Evolutionary conservation across 2,797 vertebrate species (phyloP), one percentile per base, ranked within the genome.

Genomic region (Myotis vivesi): DNA sequence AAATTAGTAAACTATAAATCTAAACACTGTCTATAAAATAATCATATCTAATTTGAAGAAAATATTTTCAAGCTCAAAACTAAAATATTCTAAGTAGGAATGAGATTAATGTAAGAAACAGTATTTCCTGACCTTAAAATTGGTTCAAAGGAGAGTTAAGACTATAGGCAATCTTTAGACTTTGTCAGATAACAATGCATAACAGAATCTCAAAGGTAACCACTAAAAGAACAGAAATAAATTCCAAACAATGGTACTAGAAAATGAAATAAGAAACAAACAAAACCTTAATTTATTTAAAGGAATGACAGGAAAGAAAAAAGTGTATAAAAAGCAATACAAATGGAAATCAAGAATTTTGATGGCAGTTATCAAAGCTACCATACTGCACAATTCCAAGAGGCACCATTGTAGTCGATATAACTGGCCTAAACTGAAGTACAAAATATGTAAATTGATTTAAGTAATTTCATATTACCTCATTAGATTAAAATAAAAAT

Each of bases 401-500:
- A 46, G 38, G 17, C n/a, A 46, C 19, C 16, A 17, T 10, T 17
- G 1, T 10, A 13, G 8, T 82, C 41, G 12, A 28, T 22, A 15
- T 20, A 73, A 49, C 2, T 11, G 55, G 13, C 46, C 44, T 41
- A 66, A 66, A 87, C 8, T n/a, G 25, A 89, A 41, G 28, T 68
- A 36, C 6, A 51, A 72, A 53, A 68, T 15, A 53, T 41, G 5
- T 79, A 86, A 83, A 82, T n/a, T 4, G 44, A 76, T 38, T 59
- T 36, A 51, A 91, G 41, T 64, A 49, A 80, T 71, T 46, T 83
- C 13, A 66, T 46, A 19, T 64, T 36, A 85, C 33, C 72, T 83
- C 25, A 68, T 57, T 33, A 51, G n/a, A 86, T 36, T 59, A 84
- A 95, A 88, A 87, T 44, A 62, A 83, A 92, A 64, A 92, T 82